Evolutionary conservation across 1,140 invertebrate genomes (phyloP).

Genomic region (Drosophila orosa): DNA sequence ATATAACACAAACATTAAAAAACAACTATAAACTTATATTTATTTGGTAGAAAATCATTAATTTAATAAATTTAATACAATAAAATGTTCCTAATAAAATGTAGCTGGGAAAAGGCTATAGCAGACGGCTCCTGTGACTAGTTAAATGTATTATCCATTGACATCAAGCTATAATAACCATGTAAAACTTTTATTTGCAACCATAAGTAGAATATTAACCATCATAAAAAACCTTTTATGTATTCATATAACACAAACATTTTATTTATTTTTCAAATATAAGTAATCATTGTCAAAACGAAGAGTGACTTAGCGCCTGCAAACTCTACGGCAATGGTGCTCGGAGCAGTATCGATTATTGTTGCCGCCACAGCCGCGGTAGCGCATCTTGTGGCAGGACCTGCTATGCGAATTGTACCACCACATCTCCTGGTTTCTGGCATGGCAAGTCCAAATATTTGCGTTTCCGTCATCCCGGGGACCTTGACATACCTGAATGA

Average conservation of each 20-base stretch:
- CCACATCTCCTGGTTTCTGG: slow-evolving; percentile 9
- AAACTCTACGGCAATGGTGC: background rate
- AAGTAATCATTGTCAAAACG: background rate
- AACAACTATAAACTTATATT: too few species aligned
- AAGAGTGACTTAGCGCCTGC: background rate
- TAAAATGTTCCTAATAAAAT: too few species aligned
- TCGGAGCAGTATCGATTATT: slow-evolving; percentile 19
- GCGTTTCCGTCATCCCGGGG: slow-evolving; percentile 18
- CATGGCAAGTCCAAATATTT: background rate
- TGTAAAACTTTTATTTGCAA: too few species aligned
- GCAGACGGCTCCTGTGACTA: too few species aligned
- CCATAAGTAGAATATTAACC: background rate
- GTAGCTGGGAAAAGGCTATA: too few species aligned
- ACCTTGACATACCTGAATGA: slow-evolving; percentile 18
- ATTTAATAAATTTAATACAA: too few species aligned
- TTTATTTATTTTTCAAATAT: background rate
- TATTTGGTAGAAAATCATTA: too few species aligned
- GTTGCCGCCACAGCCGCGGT: slow-evolving; percentile 20
- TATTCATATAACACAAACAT: background rate
- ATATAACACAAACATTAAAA: too few species aligned
- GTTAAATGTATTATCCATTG: too few species aligned
- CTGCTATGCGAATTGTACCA: background rate
- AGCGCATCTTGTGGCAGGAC: slow-evolving; percentile 10
- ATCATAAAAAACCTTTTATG: too few species aligned
- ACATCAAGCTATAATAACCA: too few species aligned